These are phyloP conservation scores for Scrobipalpa costella DNA, from an alignment of 2,888 invertebrate species.

Conservation along the genomic window DNA sequence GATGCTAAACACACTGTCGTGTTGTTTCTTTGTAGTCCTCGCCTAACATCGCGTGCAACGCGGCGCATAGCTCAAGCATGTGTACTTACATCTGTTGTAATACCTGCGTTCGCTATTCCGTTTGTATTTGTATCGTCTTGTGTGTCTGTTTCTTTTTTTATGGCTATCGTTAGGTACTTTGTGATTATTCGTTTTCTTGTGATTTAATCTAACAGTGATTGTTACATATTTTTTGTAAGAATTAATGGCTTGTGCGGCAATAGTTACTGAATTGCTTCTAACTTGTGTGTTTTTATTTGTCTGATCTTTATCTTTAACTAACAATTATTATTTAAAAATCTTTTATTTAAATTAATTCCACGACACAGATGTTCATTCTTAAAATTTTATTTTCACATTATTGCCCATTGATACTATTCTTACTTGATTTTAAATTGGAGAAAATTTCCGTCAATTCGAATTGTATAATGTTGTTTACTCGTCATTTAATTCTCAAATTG, in stretches of 20 bases:
- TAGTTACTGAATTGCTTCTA: too few relatives aligned
- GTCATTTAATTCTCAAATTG: constrained; percentile 7
- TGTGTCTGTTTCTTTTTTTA: constrained; percentile 5
- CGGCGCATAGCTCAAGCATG: constrained; percentile 28
- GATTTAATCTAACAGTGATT: not conserved
- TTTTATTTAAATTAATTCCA: too few relatives aligned
- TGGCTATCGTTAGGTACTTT: not conserved
- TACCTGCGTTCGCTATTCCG: constrained; percentile 15
- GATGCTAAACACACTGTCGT: not conserved
- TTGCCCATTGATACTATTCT: too few relatives aligned
- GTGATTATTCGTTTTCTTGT: not conserved
- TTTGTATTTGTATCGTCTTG: constrained; percentile 20
- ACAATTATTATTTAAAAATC: too few relatives aligned
- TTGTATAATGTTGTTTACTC: constrained; percentile 1
- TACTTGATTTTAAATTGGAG: too few relatives aligned
- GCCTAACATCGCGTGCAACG: constrained; percentile 25
- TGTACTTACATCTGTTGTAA: constrained; percentile 34
- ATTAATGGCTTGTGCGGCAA: too few relatives aligned
- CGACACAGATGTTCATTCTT: too few relatives aligned
- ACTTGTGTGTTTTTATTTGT: too few relatives aligned
- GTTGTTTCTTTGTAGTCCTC: not conserved
- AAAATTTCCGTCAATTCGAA: too few relatives aligned
- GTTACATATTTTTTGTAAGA: not conserved
- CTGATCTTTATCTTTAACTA: too few relatives aligned
- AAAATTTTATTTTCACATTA: too few relatives aligned